These are phyloP conservation scores for Helarctos malayanus DNA, from an alignment of 2,797 vertebrate species.

Conservation along the genomic window DNA sequence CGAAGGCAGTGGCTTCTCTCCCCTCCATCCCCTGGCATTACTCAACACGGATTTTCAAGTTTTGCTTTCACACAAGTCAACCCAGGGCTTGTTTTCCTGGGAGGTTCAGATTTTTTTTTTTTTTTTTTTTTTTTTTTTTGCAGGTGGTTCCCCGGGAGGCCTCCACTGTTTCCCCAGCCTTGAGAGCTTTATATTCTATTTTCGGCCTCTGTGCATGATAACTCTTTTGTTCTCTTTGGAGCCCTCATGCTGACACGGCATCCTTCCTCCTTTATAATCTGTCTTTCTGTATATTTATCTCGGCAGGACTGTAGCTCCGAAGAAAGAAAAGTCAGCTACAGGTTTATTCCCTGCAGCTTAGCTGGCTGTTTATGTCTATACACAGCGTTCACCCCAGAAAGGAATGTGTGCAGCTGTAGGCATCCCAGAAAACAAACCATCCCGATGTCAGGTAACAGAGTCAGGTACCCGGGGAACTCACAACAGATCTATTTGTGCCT, in stretches of 20 bases:
- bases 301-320: slow-evolving; percentile 48
- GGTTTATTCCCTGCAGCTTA: neutral
- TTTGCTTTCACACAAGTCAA: neutral
- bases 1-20: neutral
- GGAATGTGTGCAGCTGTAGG: fast-evolving
- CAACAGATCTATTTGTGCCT: slow-evolving; percentile 63
- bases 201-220: neutral
- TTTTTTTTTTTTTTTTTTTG: slow-evolving; percentile 60
- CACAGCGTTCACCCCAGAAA: neutral
- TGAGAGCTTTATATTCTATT: slow-evolving; percentile 64
- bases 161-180: neutral
- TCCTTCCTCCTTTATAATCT: slow-evolving; percentile 69
- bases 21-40: neutral
- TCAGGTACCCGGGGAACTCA: neutral
- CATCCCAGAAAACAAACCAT: slow-evolving; percentile 40
- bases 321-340: slow-evolving; percentile 52
- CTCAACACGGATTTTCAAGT: neutral
- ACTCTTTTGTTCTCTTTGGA: slow-evolving; percentile 24
- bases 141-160: slow-evolving; percentile 15
- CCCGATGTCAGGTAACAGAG: neutral
- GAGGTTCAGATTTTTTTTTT: slow-evolving; percentile 51
- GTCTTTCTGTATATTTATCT: slow-evolving; percentile 48
- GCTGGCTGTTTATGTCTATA: neutral
- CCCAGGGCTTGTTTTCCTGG: neutral
- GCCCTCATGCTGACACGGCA: neutral